These are phyloP conservation scores for Percopsis omiscomaycus DNA, from an alignment of 2,797 vertebrate genomes.

Conservation along the genomic window DNA sequence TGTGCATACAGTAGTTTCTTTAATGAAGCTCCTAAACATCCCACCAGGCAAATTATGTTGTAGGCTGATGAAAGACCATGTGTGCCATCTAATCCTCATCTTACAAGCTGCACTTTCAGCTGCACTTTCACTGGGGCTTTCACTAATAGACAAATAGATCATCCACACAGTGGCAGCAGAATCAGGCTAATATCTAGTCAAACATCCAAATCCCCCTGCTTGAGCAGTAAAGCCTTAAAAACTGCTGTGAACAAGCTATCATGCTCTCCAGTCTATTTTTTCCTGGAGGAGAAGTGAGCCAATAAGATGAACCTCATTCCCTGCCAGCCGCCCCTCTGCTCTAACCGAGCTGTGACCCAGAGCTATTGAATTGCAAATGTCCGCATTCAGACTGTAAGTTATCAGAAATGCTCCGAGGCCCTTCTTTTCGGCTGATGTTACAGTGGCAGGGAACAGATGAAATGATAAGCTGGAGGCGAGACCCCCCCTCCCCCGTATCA, in stretches of 20 bases:
- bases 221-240: conserved; percentile 30
- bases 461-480: conserved; percentile 53
- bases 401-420: conserved; percentile 38
- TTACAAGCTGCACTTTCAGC: conserved; percentile 30
- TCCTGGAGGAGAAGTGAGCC: conserved; percentile 21
- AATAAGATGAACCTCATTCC: conserved; percentile 26
- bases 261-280: conserved; percentile 43
- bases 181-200: conserved; percentile 41
- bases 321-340: conserved; percentile 13
- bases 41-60: not conserved
- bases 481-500: conserved; percentile 23
- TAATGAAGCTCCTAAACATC: no score
- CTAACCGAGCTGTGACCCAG: conserved; percentile 24
- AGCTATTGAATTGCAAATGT: conserved; percentile 57
- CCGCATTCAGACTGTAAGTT: conserved; percentile 43
- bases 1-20: no score
- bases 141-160: conserved; percentile 19
- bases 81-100: conserved; percentile 30
- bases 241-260: conserved; percentile 33
- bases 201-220: conserved; percentile 42
- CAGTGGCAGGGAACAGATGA: conserved; percentile 55
- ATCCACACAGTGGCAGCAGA: conserved; percentile 12
- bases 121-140: conserved; percentile 15
- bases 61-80: not conserved
- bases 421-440: conserved; percentile 48